These are phyloP conservation scores for Pammene fasciana DNA, from an alignment of 2,888 invertebrate genomes.

Conservation along the genomic window DNA sequence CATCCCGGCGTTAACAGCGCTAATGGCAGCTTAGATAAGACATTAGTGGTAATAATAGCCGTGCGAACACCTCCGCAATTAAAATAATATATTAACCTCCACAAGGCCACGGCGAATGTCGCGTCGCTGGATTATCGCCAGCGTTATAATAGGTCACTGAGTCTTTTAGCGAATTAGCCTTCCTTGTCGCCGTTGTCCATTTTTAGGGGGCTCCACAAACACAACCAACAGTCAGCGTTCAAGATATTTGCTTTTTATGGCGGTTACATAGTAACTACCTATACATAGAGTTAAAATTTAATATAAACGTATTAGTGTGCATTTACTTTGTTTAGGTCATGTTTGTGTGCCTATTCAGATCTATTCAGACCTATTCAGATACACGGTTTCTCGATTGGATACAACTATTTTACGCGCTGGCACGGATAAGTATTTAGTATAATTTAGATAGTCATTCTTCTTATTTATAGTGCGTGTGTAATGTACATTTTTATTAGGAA, in stretches of 20 bases:
- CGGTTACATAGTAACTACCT: neutral
- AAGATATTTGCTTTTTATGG: neutral
- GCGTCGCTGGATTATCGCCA: slow-evolving; percentile 70
- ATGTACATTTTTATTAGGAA: too few species aligned
- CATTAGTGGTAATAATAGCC: slow-evolving; percentile 38
- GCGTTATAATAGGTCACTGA: slow-evolving; percentile 54
- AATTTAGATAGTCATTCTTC: too few species aligned
- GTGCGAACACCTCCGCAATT: slow-evolving; percentile 53
- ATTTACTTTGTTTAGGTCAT: too few species aligned
- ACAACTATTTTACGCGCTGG: too few species aligned
- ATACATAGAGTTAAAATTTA: too few species aligned
- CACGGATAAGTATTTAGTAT: too few species aligned
- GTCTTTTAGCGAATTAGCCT: slow-evolving; percentile 41
- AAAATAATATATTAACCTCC: slow-evolving; percentile 71
- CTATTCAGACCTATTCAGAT: too few species aligned
- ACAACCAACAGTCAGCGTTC: neutral
- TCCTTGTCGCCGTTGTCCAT: slow-evolving; percentile 20
- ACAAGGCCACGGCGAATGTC: slow-evolving; percentile 76
- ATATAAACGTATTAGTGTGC: too few species aligned
- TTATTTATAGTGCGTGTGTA: too few species aligned
- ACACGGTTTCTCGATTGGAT: too few species aligned
- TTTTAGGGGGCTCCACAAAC: slow-evolving; percentile 8
- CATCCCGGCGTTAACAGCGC: slow-evolving; percentile 33
- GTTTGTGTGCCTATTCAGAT: too few species aligned
- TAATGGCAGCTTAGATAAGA: slow-evolving; percentile 39